Base-by-base conservation (phyloP, 2,797 vertebrate species). In the Sarcoramphus papa region DNA sequence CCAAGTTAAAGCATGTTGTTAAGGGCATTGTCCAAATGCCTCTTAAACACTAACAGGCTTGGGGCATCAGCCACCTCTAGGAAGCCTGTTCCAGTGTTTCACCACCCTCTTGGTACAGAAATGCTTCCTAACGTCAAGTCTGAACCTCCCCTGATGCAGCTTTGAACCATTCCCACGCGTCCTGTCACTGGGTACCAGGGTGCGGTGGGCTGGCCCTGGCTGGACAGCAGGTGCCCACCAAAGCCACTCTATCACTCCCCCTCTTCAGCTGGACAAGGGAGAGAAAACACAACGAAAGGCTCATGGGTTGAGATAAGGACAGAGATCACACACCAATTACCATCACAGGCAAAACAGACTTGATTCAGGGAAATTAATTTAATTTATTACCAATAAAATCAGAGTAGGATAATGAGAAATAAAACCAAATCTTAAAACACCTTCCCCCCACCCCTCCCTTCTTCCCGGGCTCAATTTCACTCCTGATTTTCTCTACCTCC, bases 161-260 rank as follows among this genome's bases (percentile, higher is more conserved):
- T 74, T 47, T 75, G 21, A 47, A 25, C 24, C 11, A 22, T 47
- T 75, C 6, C 20, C 22, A 51, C 0, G 1, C 0, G 1, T 37
- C 22, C 27, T 45, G 8, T 45, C 53, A n/a, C 45, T 45, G 53
- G 23, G 45, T 51, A 28, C 7, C 33, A 51, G 8, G 33, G 20
- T 62, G n/a, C 40, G 13, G 19, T 20, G 56, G 28, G 6, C 19
- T 40, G 27, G 51, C 25, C 22, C 2, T 18, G 22, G 7, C 22
- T 51, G 33, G 16, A 50, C 2, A 2, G 25, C 25, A 67, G 45
- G 17, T 35, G 22, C 33, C 37, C 25, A 50, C 25, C 27, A 68
- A 67, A 76, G 62, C n/a, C 3, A 1, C 35, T 75, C 43, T 41
- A 8, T 75, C 30, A 24, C 16, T 50, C 27, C 51, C 27, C 41